Base-by-base conservation (phyloP, 2,797 vertebrate species). In the Betta splendens region DNA sequence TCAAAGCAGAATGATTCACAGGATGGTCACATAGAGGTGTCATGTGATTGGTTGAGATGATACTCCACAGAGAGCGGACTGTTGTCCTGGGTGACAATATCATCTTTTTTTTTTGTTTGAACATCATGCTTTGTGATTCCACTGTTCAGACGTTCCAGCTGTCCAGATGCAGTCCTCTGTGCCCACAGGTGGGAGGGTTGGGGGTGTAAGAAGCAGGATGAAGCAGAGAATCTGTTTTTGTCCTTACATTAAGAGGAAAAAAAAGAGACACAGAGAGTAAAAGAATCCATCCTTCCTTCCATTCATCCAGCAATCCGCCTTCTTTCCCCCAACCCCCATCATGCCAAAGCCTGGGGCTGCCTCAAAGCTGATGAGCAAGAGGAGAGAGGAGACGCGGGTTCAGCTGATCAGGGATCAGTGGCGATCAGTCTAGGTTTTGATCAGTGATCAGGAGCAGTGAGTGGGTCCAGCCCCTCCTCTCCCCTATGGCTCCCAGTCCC, bases 381-480 rank as follows among this genome's bases (percentile, higher is more conserved):
- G 65, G 71, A 81, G 69, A 84, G 79, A 85, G 80, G 77, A 84
- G 80, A 76, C 77, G 77, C 42, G 22, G 78, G 77, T 79, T 80
- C 48, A 72, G 75, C 84, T 80, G 82, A 87, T 88, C 85, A 73
- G 58, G 66, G 64, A 85, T 70, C 61, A 67, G 77, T 17, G 61
- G 60, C 7, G 16, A 80, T 81, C 72, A 75, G 79, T 85, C 75
- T 57, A 18, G 74, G 65, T 73, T 69, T 67, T 84, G 75, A 86
- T 85, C 75, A 56, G 64, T 81, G 77, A 82, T 85, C 82, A 84
- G 84, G 84, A 89, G 86, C 81, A 85, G 83, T 52, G 87, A 88
- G 83, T 70, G 85, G 86, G 84, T 89, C 85, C 88, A 86, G 86
- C 83, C 84, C 82, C 78, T 83, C 80, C 85, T 83, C 82, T 79